These are phyloP conservation scores for Drosophila percnosoma DNA, from an alignment of 2,888 invertebrate species.

Conservation along the genomic window DNA sequence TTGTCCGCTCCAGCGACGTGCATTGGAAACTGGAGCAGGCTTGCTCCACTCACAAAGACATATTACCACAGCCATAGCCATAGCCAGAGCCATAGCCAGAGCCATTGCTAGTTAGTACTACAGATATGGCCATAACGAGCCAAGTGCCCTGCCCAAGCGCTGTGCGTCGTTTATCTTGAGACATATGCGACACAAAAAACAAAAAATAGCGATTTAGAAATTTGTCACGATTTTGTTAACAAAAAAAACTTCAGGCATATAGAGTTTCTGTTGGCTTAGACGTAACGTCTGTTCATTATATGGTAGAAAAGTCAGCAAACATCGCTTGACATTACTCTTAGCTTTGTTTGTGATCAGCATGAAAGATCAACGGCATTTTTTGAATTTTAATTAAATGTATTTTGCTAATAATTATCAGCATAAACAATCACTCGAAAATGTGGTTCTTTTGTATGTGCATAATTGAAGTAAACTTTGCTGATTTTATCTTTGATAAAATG, in stretches of 20 bases:
- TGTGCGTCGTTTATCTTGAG: constrained; percentile 53
- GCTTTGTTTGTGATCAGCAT: background rate
- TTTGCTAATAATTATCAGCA: background rate
- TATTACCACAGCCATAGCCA: constrained; percentile 9
- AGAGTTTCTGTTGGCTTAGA: constrained; percentile 37
- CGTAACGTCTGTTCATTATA: background rate
- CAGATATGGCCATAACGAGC: constrained; percentile 59
- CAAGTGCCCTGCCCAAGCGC: constrained; percentile 48
- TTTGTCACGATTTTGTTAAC: constrained; percentile 65
- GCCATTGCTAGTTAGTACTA: constrained; percentile 8
- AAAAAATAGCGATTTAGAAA: constrained; percentile 49
- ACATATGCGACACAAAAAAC: constrained; percentile 24
- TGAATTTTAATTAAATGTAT: background rate
- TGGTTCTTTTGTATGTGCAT: background rate
- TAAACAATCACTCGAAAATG: background rate
- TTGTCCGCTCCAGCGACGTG: constrained; percentile 68
- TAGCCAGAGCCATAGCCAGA: constrained; percentile 2
- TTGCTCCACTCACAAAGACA: constrained; percentile 20
- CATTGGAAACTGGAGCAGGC: constrained; percentile 70
- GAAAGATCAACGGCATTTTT: background rate
- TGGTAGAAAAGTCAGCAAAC: background rate
- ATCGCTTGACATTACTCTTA: background rate
- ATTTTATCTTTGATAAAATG: background rate
- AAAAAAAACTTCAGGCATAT: constrained; percentile 26
- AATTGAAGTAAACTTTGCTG: background rate